phyloP scores from a whole-genome alignment of 92 coral and sea anemone species.

The Zoanthus sansibaricus region DNA sequence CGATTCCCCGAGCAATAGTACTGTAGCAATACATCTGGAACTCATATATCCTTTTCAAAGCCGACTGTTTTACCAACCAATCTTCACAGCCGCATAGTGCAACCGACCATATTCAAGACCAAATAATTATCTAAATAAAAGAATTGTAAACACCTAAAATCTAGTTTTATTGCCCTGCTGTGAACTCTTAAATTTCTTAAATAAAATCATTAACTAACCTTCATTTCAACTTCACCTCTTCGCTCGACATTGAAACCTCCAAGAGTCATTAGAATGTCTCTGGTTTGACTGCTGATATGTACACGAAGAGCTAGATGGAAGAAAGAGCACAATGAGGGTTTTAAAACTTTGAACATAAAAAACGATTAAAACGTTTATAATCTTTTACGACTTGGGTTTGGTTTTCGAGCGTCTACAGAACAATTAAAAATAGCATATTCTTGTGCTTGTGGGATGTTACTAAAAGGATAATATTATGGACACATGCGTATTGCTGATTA shows the following conservation, averaged over 20 bases:
- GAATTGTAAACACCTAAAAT: too few relatives aligned
- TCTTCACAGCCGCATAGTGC: too few relatives aligned
- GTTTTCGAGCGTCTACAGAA: too few relatives aligned
- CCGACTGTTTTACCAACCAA: too few relatives aligned
- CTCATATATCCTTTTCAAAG: too few relatives aligned
- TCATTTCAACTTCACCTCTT: conserved; percentile 60
- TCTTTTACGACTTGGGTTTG: background rate
- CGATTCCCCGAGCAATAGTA: too few relatives aligned
- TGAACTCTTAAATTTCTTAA: background rate
- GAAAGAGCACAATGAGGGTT: background rate
- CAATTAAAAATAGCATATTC: background rate
- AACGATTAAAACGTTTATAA: too few relatives aligned
- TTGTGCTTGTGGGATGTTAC: background rate
- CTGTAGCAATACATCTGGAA: too few relatives aligned
- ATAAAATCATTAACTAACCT: conserved; percentile 39
- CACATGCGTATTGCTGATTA: background rate
- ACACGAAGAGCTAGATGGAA: conserved; percentile 45
- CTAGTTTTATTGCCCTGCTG: background rate
- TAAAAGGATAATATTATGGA: background rate
- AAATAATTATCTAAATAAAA: too few relatives aligned
- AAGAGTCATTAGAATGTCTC: conserved; percentile 48
- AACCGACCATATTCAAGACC: too few relatives aligned
- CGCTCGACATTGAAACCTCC: conserved; percentile 45
- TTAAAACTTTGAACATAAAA: conserved; percentile 1
- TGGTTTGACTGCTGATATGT: conserved; percentile 53